Percentiles rank a stretch among this genome's conserved stretches.
Evolutionary conservation across 2,888 invertebrate genomes (phyloP).

Genomic region (Erynnis tages): DNA sequence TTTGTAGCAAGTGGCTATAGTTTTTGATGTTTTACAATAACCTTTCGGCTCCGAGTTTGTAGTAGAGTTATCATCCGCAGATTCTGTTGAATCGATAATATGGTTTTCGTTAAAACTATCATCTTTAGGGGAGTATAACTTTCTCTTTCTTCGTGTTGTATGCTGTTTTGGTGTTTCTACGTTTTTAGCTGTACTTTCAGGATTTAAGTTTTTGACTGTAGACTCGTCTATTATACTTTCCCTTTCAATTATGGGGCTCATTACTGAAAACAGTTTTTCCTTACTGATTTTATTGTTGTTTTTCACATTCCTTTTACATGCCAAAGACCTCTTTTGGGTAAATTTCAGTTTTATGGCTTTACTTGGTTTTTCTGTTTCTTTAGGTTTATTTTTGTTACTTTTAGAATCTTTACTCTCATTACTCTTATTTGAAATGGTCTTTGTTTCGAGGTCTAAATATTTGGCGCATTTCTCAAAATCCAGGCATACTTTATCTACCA

Average conservation of each 20-base stretch:
- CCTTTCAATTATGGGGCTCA: slow-evolving; percentile 45
- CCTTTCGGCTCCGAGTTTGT: slow-evolving; percentile 30
- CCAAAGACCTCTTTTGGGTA: slow-evolving; percentile 35
- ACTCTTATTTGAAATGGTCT: not conserved
- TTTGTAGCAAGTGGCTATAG: slow-evolving; percentile 53
- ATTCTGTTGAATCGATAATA: slow-evolving; percentile 35
- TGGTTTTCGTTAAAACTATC: slow-evolving; percentile 38
- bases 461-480: slow-evolving; percentile 51
- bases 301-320: slow-evolving; percentile 31
- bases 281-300: slow-evolving; percentile 36
- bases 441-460: slow-evolving; percentile 34
- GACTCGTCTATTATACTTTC: slow-evolving; percentile 9
- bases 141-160: slow-evolving; percentile 56
- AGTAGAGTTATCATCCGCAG: slow-evolving; percentile 24
- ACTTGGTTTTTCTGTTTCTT: slow-evolving; percentile 18
- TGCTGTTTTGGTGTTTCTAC: slow-evolving; percentile 31
- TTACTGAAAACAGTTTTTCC: slow-evolving; percentile 36
- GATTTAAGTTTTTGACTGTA: slow-evolving; percentile 27
- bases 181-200: slow-evolving; percentile 12
- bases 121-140: slow-evolving; percentile 65
- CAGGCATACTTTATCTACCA: slow-evolving; percentile 57
- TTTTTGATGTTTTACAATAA: slow-evolving; percentile 39
- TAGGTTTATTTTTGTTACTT: not conserved
- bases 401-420: not conserved
- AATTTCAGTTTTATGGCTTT: slow-evolving; percentile 42